Percentiles rank a stretch among this genome's conserved stretches.
Conservation (phyloP, 2,797 vertebrate genomes). For the Scyliorhinus canicula region DNA sequence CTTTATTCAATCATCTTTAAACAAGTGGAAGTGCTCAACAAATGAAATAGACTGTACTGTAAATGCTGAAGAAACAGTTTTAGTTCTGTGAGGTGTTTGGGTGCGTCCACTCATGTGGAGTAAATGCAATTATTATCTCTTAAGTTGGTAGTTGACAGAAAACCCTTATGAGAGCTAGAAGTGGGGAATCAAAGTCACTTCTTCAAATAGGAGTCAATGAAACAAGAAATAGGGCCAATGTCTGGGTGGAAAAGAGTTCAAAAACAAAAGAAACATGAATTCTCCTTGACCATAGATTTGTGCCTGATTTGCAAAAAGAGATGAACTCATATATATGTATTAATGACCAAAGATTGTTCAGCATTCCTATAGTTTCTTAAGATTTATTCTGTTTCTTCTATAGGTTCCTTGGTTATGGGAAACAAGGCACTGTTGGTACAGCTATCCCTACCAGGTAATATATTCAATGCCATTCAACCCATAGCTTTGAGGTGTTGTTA, state of each 20-base stretch:
- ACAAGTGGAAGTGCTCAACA: background rate
- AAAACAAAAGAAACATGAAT: background rate
- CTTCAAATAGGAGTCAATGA: background rate
- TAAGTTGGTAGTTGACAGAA: background rate
- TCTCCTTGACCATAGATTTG: background rate
- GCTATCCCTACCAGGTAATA: conserved; percentile 94
- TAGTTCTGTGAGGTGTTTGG: background rate
- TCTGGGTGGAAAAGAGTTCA: background rate
- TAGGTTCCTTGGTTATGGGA: conserved; percentile 94
- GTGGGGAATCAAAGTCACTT: background rate
- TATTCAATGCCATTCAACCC: background rate
- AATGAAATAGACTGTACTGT: background rate
- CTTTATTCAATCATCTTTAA: background rate
- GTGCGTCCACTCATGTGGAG: background rate
- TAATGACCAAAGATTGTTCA: background rate
- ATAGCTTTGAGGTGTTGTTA: background rate
- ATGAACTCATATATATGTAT: no score
- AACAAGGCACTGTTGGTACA: conserved; percentile 92
- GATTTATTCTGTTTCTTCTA: conserved; percentile 42
- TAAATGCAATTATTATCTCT: background rate
- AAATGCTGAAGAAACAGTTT: background rate
- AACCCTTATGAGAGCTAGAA: background rate
- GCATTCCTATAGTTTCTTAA: conserved; percentile 36
- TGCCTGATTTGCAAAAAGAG: no score
- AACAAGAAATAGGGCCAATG: background rate